A percentile compares a stretch with the other conserved stretches of the same genome.
Evolutionary conservation across 2,888 invertebrate species (phyloP).

Genomic region (Stramonita haemastoma): DNA sequence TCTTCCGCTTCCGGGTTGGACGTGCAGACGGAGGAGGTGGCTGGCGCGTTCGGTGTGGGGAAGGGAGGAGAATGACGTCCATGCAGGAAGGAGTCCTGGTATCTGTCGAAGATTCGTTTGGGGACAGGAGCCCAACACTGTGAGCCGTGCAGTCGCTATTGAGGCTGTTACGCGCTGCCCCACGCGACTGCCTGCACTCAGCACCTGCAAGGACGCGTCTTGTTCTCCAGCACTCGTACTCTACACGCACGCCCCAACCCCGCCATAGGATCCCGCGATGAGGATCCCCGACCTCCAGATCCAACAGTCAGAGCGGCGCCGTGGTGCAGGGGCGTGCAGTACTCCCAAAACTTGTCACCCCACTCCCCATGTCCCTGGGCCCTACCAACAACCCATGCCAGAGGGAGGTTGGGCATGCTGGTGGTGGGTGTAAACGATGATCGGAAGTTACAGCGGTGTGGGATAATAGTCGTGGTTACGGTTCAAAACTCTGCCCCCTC

Average conservation of each 20-base stretch:
- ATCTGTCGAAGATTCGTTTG: constrained; percentile 64
- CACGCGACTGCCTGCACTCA: constrained; percentile 56
- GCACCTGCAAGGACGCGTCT: constrained; percentile 51
- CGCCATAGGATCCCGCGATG: constrained; percentile 29
- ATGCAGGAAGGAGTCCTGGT: constrained; percentile 54
- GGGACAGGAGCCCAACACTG: constrained; percentile 69
- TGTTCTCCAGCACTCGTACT: constrained; percentile 52
- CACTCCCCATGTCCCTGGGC: background rate
- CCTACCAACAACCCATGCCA: constrained; percentile 19
- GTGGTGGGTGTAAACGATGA: constrained; percentile 53
- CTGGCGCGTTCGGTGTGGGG: background rate
- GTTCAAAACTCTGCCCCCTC: background rate
- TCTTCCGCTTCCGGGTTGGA: constrained; percentile 53
- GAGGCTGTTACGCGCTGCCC: constrained; percentile 64
- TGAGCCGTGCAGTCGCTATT: constrained; percentile 68
- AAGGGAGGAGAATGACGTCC: constrained; percentile 31
- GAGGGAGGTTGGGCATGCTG: constrained; percentile 54
- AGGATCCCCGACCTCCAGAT: constrained; percentile 49
- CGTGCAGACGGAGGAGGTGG: constrained; percentile 49
- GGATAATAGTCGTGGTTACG: constrained; percentile 13
- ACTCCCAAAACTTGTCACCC: constrained; percentile 58
- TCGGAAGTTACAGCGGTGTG: constrained; percentile 49
- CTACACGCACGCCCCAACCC: background rate
- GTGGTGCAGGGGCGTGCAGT: constrained; percentile 69
- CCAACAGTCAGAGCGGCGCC: constrained; percentile 60